Base-by-base conservation (phyloP, 2,113 vertebrate species). In the Leuciscus idus region DNA sequence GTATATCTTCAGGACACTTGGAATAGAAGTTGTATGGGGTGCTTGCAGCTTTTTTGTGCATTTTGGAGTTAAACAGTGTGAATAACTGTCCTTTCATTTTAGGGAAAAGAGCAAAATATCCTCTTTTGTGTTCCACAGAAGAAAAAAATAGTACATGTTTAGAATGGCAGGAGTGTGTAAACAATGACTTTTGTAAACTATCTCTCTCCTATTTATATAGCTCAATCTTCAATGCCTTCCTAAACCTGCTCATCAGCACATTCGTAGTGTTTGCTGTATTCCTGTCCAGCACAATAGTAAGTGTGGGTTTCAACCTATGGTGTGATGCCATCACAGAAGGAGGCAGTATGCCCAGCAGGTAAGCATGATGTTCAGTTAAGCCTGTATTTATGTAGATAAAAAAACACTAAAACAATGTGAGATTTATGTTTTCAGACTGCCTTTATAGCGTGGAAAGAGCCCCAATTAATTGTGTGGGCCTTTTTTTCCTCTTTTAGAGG, bases 301-400 rank as follows among this genome's bases (percentile, higher is more conserved):
- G 94, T 11, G 96, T 97, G 90, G 96, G 96, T 87, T 97, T 97
- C 91, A 95, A 94, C 90, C 94, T 96, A 94, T 97, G 96, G 96
- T 97, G 96, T 50, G 96, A 96, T 70, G 92, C 96, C 81, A 90
- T 97, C 92, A 96, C 96, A 0, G 96, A 97, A 89, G 96, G 95
- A 90, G 96, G 96, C 90, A 90, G 90, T 17, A 88, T 94, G 91
- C 91, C 93, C 43, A 94, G 93, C 92, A 97, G 96, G 96, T 97
- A 85, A 17, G 93, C 59, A 55, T 28, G 8, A 11, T 1, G 0
- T 46, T 59, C 39, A 62, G 52, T 11, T 66, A 43, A 43, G 19
- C 17, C 52, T 80, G 19, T 36, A 30, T 30, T 6, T 68, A 61
- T 57, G 68, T 50, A 55, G 17, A 33, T 15, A 21, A 50, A 19